phyloP scores from a whole-genome alignment of 2,888 invertebrate genomes.

The Drosophila histrio region DNA sequence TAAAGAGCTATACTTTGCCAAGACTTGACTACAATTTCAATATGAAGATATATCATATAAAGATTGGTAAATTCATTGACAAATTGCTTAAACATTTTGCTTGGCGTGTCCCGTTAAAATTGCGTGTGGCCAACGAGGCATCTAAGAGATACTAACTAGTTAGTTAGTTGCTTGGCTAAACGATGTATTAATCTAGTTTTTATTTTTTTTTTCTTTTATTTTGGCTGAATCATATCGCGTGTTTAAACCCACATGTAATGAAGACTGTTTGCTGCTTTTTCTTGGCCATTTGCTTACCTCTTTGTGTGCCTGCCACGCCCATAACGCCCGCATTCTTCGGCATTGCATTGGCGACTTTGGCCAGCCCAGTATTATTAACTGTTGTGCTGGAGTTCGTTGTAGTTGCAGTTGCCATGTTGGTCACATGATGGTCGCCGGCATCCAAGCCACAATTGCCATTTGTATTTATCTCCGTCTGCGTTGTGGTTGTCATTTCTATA shows the following conservation, averaged over 20 bases:
- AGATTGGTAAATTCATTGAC: constrained; percentile 27
- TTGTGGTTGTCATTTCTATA: constrained; percentile 67
- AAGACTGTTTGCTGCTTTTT: constrained; percentile 17
- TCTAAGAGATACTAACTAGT: constrained; percentile 14
- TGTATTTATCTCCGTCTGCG: constrained; percentile 60
- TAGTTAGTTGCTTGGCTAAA: constrained; percentile 18
- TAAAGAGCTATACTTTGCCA: constrained; percentile 13
- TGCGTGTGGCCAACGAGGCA: constrained; percentile 26
- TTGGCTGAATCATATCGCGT: constrained; percentile 42
- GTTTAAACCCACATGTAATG: constrained; percentile 32
- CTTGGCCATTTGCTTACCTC: constrained; percentile 56
- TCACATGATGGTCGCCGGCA: constrained; percentile 8
- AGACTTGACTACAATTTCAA: constrained; percentile 4
- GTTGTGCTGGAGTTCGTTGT: constrained; percentile 14
- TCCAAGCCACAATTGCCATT: constrained; percentile 34
- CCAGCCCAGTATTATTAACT: constrained; percentile 10
- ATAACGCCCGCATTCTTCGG: constrained; percentile 34
- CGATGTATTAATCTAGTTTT: constrained; percentile 17
- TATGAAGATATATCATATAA: background rate
- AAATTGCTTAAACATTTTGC: constrained; percentile 34
- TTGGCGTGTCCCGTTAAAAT: constrained; percentile 24
- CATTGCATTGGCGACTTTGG: constrained; percentile 16
- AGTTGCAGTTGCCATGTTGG: constrained; percentile 21
- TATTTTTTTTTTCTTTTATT: no score
- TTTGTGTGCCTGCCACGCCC: constrained; percentile 46